These are phyloP conservation scores for Ambastaia sidthimunki DNA, from an alignment of 2,797 vertebrate species.

Conservation along the genomic window DNA sequence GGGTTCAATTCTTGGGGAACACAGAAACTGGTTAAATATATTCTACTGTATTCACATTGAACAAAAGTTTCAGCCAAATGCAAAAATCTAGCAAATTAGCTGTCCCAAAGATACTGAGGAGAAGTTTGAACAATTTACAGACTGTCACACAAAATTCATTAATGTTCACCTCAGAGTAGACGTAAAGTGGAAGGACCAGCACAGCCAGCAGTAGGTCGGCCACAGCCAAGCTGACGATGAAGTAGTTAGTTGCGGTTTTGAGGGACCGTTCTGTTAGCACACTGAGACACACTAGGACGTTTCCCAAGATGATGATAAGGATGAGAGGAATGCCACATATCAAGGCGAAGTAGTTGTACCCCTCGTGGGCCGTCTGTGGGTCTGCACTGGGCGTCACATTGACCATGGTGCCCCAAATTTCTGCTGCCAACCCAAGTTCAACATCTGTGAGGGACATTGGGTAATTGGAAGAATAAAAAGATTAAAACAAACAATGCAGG, in stretches of 20 bases:
- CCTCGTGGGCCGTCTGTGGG: conserved; percentile 38
- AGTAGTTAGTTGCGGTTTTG: conserved; percentile 81
- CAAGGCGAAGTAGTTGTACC: conserved; percentile 74
- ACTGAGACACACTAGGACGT: conserved; percentile 78
- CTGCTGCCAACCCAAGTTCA: conserved; percentile 53
- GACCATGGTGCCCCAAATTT: conserved; percentile 66
- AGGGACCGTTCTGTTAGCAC: conserved; percentile 77
- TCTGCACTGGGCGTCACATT: conserved; percentile 66
- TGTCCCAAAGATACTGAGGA: neutral
- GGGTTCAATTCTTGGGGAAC: no score
- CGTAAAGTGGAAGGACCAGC: conserved; percentile 77
- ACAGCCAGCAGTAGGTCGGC: conserved; percentile 78
- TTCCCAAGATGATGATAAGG: conserved; percentile 76
- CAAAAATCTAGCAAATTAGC: neutral
- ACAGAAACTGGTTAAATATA: no score
- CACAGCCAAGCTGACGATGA: conserved; percentile 78
- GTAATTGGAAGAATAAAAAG: neutral
- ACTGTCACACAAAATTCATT: neutral
- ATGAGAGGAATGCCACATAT: conserved; percentile 74
- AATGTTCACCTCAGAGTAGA: conserved; percentile 76
- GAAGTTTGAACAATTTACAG: neutral
- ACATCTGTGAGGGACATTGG: conserved; percentile 64
- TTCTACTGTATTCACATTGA: no score
- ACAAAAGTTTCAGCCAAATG: neutral
- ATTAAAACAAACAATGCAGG: neutral